Percentiles rank a stretch among this genome's conserved stretches.
phyloP scores from a whole-genome alignment of 2,888 invertebrate species.

The Chrysopilus asiliformis region DNA sequence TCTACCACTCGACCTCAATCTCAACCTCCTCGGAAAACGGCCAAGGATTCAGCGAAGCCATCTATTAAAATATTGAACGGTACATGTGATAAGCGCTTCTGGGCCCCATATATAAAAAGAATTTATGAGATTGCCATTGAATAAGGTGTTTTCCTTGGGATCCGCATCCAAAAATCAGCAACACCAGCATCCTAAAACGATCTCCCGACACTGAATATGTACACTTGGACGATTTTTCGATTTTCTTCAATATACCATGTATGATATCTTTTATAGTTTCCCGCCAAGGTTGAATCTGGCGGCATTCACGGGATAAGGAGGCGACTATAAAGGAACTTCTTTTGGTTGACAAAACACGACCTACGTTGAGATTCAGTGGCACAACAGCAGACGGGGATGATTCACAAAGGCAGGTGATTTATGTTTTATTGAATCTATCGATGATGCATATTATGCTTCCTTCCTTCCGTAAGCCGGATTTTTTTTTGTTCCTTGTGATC shows the following conservation, averaged over 20 bases:
- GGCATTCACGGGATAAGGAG: slow-evolving; percentile 1
- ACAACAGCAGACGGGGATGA: too few species aligned
- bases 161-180: too few species aligned
- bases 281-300: not conserved
- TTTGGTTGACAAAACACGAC: too few species aligned
- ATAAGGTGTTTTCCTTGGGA: not conserved
- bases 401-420: slow-evolving; percentile 10
- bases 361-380: too few species aligned
- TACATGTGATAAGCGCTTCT: slow-evolving; percentile 7
- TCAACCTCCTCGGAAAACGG: not conserved
- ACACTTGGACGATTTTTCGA: slow-evolving; percentile 1
- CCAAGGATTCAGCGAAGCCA: not conserved
- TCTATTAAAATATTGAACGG: slow-evolving; percentile 9
- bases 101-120: slow-evolving; percentile 7
- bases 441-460: not conserved
- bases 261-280: not conserved
- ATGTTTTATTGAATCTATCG: slow-evolving; percentile 10
- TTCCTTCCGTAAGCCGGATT: too few species aligned
- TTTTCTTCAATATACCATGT: not conserved
- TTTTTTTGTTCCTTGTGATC: too few species aligned
- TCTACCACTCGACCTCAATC: not conserved
- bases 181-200: too few species aligned
- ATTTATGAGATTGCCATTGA: slow-evolving; percentile 8
- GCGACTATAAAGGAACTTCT: too few species aligned
- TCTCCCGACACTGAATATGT: too few species aligned